Evolutionary conservation across 64 coral and sea anemone genomes (phyloP), one percentile per base, ranked within the genome.

Genomic region (Catalaphyllia jardinei): DNA sequence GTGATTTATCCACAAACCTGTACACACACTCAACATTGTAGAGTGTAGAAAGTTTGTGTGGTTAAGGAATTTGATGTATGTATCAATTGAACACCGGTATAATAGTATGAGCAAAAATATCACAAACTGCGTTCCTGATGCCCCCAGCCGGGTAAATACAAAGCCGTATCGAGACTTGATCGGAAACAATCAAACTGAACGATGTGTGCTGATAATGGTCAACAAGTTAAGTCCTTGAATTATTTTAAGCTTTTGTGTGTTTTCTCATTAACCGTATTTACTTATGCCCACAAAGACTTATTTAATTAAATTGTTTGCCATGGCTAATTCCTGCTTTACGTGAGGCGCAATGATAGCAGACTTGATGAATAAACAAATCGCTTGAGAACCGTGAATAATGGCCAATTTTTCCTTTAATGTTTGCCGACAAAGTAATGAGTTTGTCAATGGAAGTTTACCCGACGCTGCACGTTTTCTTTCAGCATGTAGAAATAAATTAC

Each of bases 201-300:
- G 81, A 57, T 42, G 61, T 81, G 80, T 90, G 91, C 83, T 87
- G 77, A 80, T 72, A 88, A 74, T 80, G 28, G 38, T 52, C 80
- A 91, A 86, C 89, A 81, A 79, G 80, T 93, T 87, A 79, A 90
- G 60, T 78, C 74, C 63, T 62, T 62, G 50, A 90, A 90, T 93
- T 93, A 93, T 90, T 96, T 76, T 71, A 22, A 93, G 67, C 91
- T 75, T 90, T 96, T 96, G 94, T 96, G 67, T 96, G 91, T 87
- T 96, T 93, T 93, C 85, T 90, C 91, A 89, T 93, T 93, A 87
- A 79, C 15, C 93, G 92, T 96, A 90, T 96, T 96, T 93, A 96
- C 88, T 90, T 96, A 91, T 75, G 65, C 83, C 89, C 78, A 72
- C 61, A 93, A 87, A 85, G 80, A 82, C 91, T 93, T 90, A 94